phyloP scores from a whole-genome alignment of 2,888 invertebrate species.

The Tinea trinotella region DNA sequence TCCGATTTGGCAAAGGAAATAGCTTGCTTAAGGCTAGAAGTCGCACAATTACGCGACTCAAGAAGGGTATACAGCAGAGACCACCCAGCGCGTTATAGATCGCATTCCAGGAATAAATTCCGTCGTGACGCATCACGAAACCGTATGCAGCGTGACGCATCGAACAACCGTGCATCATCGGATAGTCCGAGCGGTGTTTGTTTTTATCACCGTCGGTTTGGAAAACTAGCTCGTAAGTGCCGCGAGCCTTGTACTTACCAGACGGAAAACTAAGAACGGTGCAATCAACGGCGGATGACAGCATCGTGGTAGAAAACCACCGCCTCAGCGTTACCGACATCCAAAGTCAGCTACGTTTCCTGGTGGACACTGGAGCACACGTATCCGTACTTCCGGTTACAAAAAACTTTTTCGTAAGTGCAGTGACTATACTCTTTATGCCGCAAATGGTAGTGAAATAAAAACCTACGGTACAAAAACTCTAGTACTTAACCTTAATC shows the following conservation, averaged over 20 bases:
- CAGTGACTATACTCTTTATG: slow-evolving; percentile 24
- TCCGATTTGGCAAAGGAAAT: no score
- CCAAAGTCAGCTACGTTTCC: slow-evolving; percentile 20
- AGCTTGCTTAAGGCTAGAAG: no score
- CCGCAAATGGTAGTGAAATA: slow-evolving; percentile 26
- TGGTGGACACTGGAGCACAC: slow-evolving; percentile 22
- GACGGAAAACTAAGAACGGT: slow-evolving; percentile 22
- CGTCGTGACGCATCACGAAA: no score
- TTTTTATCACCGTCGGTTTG: no score
- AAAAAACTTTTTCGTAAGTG: background rate
- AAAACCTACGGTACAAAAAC: slow-evolving; percentile 21
- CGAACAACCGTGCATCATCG: no score
- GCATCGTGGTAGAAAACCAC: slow-evolving; percentile 19
- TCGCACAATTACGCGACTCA: no score
- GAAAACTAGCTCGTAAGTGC: background rate
- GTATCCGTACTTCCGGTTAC: slow-evolving; percentile 20
- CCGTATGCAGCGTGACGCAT: no score
- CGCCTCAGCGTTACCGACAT: slow-evolving; percentile 23
- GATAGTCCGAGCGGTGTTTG: no score
- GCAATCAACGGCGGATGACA: slow-evolving; percentile 22
- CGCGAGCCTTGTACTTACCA: background rate
- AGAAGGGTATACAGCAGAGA: no score
- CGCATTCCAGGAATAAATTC: no score
- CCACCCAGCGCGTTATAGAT: no score
- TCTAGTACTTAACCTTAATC: slow-evolving; percentile 20